Conservation (phyloP, 1,140 invertebrate genomes). For the Drosophila arizonae region DNA sequence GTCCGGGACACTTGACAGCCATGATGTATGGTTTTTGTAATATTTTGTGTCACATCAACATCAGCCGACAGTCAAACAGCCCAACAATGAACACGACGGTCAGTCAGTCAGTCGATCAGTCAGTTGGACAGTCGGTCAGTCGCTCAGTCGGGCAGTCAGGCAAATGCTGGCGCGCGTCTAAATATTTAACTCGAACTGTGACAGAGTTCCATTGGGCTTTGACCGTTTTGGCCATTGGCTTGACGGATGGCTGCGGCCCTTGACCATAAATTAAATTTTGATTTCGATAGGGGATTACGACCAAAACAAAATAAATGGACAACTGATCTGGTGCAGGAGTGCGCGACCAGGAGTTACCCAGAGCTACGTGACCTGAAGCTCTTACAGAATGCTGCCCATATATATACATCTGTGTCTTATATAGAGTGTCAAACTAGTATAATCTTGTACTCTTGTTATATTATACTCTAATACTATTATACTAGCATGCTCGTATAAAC, state of each 20-base stretch:
- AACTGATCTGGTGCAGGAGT: not conserved
- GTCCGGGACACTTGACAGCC: constrained; percentile 48
- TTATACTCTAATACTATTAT: too few species aligned
- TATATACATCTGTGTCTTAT: too few species aligned
- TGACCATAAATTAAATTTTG: constrained; percentile 51
- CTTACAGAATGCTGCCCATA: too few species aligned
- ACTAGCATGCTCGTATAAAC: too few species aligned
- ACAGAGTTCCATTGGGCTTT: constrained; percentile 28
- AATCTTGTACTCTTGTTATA: too few species aligned
- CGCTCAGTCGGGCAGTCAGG: not conserved
- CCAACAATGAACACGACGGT: constrained; percentile 23
- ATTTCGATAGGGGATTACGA: constrained; percentile 35
- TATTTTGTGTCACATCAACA: constrained; percentile 76
- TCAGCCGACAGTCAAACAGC: constrained; percentile 27
- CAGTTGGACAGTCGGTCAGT: too few species aligned
- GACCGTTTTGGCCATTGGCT: constrained; percentile 37
- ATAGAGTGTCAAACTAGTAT: too few species aligned
- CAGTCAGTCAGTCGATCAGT: not conserved
- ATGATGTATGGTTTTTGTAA: constrained; percentile 74
- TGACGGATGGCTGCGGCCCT: constrained; percentile 40
- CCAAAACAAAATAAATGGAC: constrained; percentile 4
- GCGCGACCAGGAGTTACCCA: too few species aligned
- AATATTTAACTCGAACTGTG: constrained; percentile 67
- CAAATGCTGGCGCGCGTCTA: constrained; percentile 58
- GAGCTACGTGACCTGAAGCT: too few species aligned